Evolutionary conservation across 2,113 vertebrate genomes (phyloP).

Genomic region (Fulica atra): DNA sequence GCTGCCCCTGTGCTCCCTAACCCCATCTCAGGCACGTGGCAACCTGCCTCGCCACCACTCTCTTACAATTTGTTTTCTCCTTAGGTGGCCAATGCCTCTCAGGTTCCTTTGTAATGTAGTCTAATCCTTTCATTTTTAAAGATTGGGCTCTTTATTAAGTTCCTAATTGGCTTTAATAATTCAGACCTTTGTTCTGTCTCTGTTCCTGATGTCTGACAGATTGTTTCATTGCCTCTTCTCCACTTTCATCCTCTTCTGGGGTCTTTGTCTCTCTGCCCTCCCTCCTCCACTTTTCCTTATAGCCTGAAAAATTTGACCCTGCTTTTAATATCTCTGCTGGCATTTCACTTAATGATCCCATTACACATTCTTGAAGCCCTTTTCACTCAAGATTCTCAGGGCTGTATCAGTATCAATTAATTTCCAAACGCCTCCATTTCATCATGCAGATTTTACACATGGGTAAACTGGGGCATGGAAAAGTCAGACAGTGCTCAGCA

Average conservation of each 20-base stretch:
- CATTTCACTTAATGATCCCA: constrained; percentile 52
- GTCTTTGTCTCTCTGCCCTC: background rate
- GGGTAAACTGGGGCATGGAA: background rate
- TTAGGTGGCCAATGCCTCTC: background rate
- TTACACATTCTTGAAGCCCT: constrained; percentile 5
- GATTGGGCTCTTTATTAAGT: background rate
- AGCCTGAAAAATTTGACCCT: constrained; percentile 8
- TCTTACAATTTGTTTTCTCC: background rate
- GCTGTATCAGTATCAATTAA: background rate
- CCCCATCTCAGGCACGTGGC: background rate
- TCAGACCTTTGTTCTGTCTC: background rate
- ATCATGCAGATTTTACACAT: background rate
- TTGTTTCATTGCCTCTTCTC: background rate
- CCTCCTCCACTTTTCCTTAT: background rate
- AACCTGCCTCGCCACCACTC: background rate
- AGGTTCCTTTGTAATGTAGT: background rate
- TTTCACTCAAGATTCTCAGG: background rate
- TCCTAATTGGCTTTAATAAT: constrained; percentile 26
- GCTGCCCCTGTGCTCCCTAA: background rate
- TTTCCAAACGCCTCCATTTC: background rate
- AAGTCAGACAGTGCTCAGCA: background rate
- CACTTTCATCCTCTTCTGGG: background rate
- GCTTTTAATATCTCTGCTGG: constrained; percentile 38
- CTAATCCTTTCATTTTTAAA: constrained; percentile 39
- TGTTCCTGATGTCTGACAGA: background rate